Conservation (phyloP, 2,888 invertebrate species). For the Siphonodentalium dalli region DNA sequence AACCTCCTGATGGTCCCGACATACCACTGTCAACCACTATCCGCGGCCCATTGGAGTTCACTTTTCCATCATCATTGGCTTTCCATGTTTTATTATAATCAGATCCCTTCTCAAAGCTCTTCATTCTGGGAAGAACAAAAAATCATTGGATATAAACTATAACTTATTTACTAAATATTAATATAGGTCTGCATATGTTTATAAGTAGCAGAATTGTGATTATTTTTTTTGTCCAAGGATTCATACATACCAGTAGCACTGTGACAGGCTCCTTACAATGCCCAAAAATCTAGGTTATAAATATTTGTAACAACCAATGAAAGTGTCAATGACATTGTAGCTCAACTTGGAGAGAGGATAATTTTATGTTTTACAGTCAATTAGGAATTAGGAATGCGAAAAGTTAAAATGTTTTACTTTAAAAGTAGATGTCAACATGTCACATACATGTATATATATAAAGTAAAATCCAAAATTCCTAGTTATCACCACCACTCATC, state of each 20-base stretch:
- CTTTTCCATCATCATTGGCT: constrained; percentile 97
- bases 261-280: no score
- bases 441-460: background rate
- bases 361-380: no score
- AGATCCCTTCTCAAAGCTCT: constrained; percentile 83
- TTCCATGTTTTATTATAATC: constrained; percentile 94
- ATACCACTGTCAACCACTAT: constrained; percentile 58
- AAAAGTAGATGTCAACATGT: no score
- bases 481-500: background rate
- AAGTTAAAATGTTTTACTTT: no score
- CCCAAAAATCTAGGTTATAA: no score
- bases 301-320: no score
- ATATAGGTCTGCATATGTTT: background rate
- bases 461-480: no score
- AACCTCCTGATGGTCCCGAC: constrained; percentile 74
- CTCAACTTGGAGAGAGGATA: no score
- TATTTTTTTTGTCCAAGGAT: no score
- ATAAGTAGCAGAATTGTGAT: background rate
- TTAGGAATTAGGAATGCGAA: no score
- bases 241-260: no score
- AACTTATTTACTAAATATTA: background rate
- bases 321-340: no score
- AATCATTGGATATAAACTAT: background rate
- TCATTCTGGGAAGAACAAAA: constrained; percentile 50
- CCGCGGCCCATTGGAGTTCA: constrained; percentile 68